phyloP scores from a whole-genome alignment of 1,140 invertebrate species.

The Orius laevigatus region DNA sequence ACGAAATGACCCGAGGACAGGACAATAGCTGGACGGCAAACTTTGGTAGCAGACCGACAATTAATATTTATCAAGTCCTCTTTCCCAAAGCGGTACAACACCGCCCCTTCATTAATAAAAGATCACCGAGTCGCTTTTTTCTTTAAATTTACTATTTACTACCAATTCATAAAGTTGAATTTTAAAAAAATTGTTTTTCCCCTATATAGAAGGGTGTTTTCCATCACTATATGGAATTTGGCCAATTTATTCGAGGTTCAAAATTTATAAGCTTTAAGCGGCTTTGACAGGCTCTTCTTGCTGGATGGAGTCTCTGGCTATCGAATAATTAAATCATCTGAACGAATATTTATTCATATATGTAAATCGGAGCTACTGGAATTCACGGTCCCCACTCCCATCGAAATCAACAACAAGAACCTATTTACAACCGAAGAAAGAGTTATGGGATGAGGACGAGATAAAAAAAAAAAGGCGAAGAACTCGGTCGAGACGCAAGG shows the following conservation, averaged over 20 bases:
- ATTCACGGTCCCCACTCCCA: neutral
- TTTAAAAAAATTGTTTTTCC: too few relatives aligned
- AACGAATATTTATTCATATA: constrained; percentile 8
- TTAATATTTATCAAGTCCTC: constrained; percentile 12
- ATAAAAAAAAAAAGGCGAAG: too few relatives aligned
- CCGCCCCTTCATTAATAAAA: constrained; percentile 10
- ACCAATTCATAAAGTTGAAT: neutral
- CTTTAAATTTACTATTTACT: neutral
- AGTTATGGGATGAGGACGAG: too few relatives aligned
- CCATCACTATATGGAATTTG: too few relatives aligned
- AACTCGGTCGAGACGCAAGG: neutral
- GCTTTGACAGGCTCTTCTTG: neutral
- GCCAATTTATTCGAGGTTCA: neutral
- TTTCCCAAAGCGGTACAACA: constrained; percentile 9
- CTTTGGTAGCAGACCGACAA: constrained; percentile 10
- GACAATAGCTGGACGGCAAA: constrained; percentile 5
- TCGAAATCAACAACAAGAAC: too few relatives aligned
- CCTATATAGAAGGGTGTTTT: too few relatives aligned
- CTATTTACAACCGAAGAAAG: too few relatives aligned
- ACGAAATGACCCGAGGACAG: constrained; percentile 11
- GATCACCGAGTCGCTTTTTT: neutral
- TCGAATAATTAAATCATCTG: constrained; percentile 12
- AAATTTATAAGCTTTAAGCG: neutral
- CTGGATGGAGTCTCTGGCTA: constrained; percentile 1
- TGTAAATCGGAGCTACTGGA: constrained; percentile 10